Base-by-base conservation (phyloP, 2,888 invertebrate genomes). In the Athalia circularis region DNA sequence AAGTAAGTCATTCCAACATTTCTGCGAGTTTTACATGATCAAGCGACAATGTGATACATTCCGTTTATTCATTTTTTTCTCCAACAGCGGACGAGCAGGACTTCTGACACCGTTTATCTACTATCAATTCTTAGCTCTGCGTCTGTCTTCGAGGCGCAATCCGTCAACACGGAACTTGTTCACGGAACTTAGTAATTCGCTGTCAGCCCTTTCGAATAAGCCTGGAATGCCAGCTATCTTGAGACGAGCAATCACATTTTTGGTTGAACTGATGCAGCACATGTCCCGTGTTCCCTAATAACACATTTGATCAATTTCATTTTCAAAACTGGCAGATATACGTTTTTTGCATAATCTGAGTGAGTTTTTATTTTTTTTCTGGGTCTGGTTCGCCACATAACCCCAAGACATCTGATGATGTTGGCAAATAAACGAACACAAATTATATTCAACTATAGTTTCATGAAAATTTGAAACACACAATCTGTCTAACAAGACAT, bases 121-220 rank as follows among this genome's bases (percentile, higher is more conserved):
- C 93, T 99, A 98, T 91, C 97, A 99, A 90, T 99, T 99, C 92
- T 92, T 99, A 86, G 94, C 95, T 80, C 94, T 97, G 89, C 95
- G 99, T 80, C 98, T 99, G 92, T 92, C 96, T 80, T 99, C 99
- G 5, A 94, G 97, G 79, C 95, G 99, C 85, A 99, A 99, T 93
- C 98, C 99, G 0, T 97, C 97, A 92, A 98, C 98, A 77, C 95
- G 98, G 88, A 97, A 95, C 90, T 95, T 98, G 91, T 99, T 98
- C 92, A 93, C 94, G 83, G 98, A 98, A 90, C 92, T 99, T 86
- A 93, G 97, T 82, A 92, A 94, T 82, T 91, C 93, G 0, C 92
- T 95, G 7, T 96, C 96, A 90, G 91, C 92, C 61, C 89, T 94
- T 11, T 95, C 96, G 0, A 91, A 90, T 80, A 93, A 94, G 80